A percentile compares a stretch with the other conserved stretches of the same genome.
phyloP scores from a whole-genome alignment of 1,140 invertebrate genomes.

The Magallana angulata region DNA sequence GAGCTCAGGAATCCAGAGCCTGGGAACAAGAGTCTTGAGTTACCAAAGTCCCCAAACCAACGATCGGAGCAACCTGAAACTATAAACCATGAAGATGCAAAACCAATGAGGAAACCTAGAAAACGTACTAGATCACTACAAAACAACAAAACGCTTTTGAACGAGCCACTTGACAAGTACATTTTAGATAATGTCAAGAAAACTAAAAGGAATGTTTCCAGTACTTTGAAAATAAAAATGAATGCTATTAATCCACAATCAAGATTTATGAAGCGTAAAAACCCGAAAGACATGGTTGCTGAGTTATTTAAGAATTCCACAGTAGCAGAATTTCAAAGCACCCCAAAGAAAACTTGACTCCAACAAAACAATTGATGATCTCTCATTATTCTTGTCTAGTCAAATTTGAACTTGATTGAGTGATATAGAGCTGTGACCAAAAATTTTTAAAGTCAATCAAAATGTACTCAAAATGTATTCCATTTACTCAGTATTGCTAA shows the following conservation, averaged over 20 bases:
- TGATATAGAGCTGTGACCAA: too few relatives aligned
- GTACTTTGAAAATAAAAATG: conserved; percentile 13
- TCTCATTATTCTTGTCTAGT: too few relatives aligned
- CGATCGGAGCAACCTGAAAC: not conserved
- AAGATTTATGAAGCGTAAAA: not conserved
- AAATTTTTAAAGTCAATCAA: too few relatives aligned
- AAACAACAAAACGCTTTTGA: not conserved
- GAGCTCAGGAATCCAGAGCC: too few relatives aligned
- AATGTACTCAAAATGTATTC: too few relatives aligned
- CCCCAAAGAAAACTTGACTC: not conserved
- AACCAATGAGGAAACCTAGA: conserved; percentile 20
- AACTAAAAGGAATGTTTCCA: not conserved
- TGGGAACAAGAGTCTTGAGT: too few relatives aligned
- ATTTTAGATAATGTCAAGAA: conserved; percentile 2
- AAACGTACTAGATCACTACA: not conserved
- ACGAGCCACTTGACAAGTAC: not conserved
- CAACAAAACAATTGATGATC: too few relatives aligned
- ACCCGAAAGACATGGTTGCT: not conserved
- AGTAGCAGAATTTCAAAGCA: not conserved
- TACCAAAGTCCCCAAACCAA: too few relatives aligned
- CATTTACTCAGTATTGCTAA: too few relatives aligned
- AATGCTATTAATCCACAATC: not conserved
- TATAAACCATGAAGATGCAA: not conserved
- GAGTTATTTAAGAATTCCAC: not conserved
- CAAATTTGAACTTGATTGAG: too few relatives aligned